Evolutionary conservation across 2,888 invertebrate genomes (phyloP), one percentile per base, ranked within the genome.

Genomic region (Chloroclysta siterata): DNA sequence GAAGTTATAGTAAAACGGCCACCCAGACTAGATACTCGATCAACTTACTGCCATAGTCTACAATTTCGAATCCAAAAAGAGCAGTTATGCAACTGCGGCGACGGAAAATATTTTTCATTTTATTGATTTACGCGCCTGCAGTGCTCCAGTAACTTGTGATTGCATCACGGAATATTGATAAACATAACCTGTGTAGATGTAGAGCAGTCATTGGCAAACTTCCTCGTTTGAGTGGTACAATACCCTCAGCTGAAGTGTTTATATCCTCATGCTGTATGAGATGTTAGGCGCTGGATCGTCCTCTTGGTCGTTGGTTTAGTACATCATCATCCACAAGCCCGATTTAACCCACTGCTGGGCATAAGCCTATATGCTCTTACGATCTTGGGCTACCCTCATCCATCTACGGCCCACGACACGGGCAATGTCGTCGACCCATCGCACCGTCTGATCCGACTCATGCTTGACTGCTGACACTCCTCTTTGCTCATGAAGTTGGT

Each of bases 61-160:
- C 3, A 46, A n/a, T 60, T 56, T 57, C 53, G 61, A 67, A 63
- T 70, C 65, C 56, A 75, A 73, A 71, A 65, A 22, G 54, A 62
- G 55, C 56, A 59, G 63, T 69, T 68, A 66, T 36, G 63, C 67
- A 66, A 68, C 48, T 55, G 44, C 36, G 51, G 58, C 55, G 48
- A 47, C 51, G 54, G 48, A 53, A 52, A 55, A 58, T 59, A 62
- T 53, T 67, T 58, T 57, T 53, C 53, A 56, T 44, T 63, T 55
- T 47, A 53, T 47, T 58, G 58, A 60, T 60, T 57, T 63, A 57
- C 51, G 46, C 60, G 51, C 53, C 36, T 55, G 54, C 28, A 50
- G 47, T 47, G 56, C 39, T 51, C 33, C 55, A 53, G 50, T 60
- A 53, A 53, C 51, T 60, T 39, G 42, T 48, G 53, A 58, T 65